phyloP scores from a whole-genome alignment of 2,888 invertebrate species.

The Aspidapion aeneum region DNA sequence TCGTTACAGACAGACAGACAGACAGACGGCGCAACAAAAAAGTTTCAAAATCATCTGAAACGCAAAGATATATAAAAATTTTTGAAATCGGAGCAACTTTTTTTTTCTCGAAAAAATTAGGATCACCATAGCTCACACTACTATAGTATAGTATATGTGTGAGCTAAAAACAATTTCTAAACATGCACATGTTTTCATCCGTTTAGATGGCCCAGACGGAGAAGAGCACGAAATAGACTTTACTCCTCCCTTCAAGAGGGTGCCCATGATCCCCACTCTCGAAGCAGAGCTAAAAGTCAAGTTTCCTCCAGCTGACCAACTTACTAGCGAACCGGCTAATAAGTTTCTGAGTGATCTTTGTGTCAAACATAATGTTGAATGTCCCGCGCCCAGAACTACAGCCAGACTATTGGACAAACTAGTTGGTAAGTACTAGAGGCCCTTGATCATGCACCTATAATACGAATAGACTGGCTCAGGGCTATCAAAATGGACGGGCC shows the following conservation, averaged over 20 bases:
- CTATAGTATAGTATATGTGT: too few relatives aligned
- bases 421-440: slow-evolving; percentile 55
- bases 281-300: slow-evolving; percentile 77
- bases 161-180: too few relatives aligned
- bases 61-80: too few relatives aligned
- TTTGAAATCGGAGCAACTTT: too few relatives aligned
- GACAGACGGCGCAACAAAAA: too few relatives aligned
- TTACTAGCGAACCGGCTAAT: slow-evolving; percentile 67
- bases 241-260: slow-evolving; percentile 91
- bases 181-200: slow-evolving; percentile 85
- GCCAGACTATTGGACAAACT: slow-evolving; percentile 94
- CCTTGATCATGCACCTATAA: too few relatives aligned
- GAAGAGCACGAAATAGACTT: slow-evolving; percentile 88
- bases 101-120: too few relatives aligned
- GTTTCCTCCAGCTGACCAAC: slow-evolving; percentile 66
- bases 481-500: too few relatives aligned
- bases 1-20: too few relatives aligned
- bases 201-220: slow-evolving; percentile 82
- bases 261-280: slow-evolving; percentile 88
- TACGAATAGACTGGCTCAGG: too few relatives aligned
- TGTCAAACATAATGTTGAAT: slow-evolving; percentile 73
- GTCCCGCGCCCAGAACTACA: slow-evolving; percentile 88
- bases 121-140: too few relatives aligned
- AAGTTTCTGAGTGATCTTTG: slow-evolving; percentile 80
- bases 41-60: too few relatives aligned